Evolutionary conservation across 2,888 invertebrate genomes (phyloP), one percentile per base, ranked within the genome.

Genomic region (Stenodera caucasica): DNA sequence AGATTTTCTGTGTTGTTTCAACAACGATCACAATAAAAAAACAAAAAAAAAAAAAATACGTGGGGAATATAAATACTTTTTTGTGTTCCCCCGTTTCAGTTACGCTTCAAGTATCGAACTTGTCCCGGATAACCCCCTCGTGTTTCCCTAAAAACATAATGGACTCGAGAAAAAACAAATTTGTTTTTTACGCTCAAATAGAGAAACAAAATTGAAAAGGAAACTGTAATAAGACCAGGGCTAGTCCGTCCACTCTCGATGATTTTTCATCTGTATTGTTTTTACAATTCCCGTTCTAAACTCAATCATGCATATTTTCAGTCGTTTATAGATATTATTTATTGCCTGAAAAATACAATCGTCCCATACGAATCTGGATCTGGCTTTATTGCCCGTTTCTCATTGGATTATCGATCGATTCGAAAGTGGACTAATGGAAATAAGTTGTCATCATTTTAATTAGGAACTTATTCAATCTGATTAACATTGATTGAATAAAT

Each of bases 101-200:
- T 45, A 45, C 45, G 45, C 45, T 45, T 45, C 45, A 45, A 45
- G 45, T 45, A 35, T 35, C 35, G 33, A 35, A 32, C 21, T 26
- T 35, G 35, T 26, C 23, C 53, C 53, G 11, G 49, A 30, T 33
- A 23, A 26, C 55, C 60, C 23, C 35, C 12, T 60, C 63, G 60
- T 62, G n/a, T 45, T 23, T 18, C 67, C 69, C 64, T 66, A 70
- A 45, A 45, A 45, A 45, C 69, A 74, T 77, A 78, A 78, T 78
- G 76, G 78, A 77, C 75, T 77, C 73, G 75, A 77, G 76, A 78
- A 77, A 77, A 76, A 77, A 77, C 77, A 77, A 77, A 77, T 78
- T 77, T 77, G 77, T 76, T 77, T 77, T 77, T 77, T 77, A 77
- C 77, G 78, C 76, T 77, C 77, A 77, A 77, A 77, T 77, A 77